A percentile compares a stretch with the other conserved stretches of the same genome.
Conservation (phyloP, 1,140 invertebrate genomes). For the Cataglyphis hispanica region DNA sequence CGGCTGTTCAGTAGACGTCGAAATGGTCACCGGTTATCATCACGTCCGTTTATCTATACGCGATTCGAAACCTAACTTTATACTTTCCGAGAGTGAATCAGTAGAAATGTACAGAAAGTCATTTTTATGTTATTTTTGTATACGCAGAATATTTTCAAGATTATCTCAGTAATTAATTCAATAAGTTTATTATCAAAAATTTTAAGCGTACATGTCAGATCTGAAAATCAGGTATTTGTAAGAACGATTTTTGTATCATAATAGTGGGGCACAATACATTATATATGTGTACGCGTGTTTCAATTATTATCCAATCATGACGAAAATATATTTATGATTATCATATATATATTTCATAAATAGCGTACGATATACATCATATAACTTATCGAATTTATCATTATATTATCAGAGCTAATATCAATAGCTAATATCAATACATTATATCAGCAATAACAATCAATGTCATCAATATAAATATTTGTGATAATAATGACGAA, state of each 20-base stretch:
- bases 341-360: conserved; percentile 11
- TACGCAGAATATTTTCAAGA: neutral
- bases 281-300: neutral
- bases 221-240: neutral
- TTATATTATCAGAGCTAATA: too few relatives aligned
- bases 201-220: neutral
- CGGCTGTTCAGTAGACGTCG: conserved; percentile 61
- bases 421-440: neutral
- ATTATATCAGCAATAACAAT: neutral
- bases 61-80: conserved; percentile 33
- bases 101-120: neutral
- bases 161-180: neutral
- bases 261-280: neutral
- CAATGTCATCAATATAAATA: too few relatives aligned
- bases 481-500: neutral
- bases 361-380: neutral
- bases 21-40: conserved; percentile 67
- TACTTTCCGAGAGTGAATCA: conserved; percentile 14
- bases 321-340: neutral
- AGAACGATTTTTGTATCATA: neutral
- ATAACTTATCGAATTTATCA: neutral
- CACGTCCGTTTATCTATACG: conserved; percentile 69
- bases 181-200: neutral
- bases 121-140: neutral
- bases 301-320: neutral